phyloP scores from a whole-genome alignment of 2,113 vertebrate genomes.

The Herpetotheres cachinnans region DNA sequence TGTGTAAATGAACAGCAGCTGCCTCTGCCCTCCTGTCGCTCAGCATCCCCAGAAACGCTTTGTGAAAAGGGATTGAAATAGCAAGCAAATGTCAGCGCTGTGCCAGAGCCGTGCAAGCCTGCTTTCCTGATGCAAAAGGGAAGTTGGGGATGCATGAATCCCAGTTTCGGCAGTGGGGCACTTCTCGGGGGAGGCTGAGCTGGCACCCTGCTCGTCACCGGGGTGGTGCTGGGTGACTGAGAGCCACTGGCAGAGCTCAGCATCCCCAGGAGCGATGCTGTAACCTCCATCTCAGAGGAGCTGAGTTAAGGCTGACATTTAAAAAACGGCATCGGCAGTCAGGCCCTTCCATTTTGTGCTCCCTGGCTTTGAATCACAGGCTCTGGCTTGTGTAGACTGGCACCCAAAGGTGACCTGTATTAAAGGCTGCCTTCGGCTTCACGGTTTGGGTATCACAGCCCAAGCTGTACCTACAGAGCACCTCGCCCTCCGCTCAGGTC shows the following conservation, averaged over 20 bases:
- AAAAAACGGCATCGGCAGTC: background rate
- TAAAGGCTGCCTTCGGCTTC: background rate
- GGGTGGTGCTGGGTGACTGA: background rate
- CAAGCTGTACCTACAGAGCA: background rate
- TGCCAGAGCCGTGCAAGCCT: background rate
- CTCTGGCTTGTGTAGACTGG: background rate
- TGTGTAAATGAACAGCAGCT: slow-evolving; percentile 32
- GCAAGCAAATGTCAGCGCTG: background rate
- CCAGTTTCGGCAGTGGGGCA: fast-evolving
- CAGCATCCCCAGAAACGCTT: background rate
- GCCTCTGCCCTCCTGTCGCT: slow-evolving; percentile 42
- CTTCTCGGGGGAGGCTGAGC: background rate
- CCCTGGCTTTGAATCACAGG: background rate
- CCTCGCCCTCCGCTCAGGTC: background rate
- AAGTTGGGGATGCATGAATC: background rate
- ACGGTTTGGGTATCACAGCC: background rate
- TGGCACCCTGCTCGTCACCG: background rate
- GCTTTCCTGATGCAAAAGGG: background rate
- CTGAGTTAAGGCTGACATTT: background rate
- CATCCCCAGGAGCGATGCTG: background rate
- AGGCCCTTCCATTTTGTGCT: background rate
- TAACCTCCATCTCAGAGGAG: background rate
- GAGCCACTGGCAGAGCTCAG: background rate
- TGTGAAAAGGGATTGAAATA: background rate
- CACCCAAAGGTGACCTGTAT: background rate